A percentile compares a stretch with the other conserved stretches of the same genome.
These are phyloP conservation scores for Lutraria rhynchaena DNA, from an alignment of 1,140 invertebrate genomes.

Conservation along the genomic window DNA sequence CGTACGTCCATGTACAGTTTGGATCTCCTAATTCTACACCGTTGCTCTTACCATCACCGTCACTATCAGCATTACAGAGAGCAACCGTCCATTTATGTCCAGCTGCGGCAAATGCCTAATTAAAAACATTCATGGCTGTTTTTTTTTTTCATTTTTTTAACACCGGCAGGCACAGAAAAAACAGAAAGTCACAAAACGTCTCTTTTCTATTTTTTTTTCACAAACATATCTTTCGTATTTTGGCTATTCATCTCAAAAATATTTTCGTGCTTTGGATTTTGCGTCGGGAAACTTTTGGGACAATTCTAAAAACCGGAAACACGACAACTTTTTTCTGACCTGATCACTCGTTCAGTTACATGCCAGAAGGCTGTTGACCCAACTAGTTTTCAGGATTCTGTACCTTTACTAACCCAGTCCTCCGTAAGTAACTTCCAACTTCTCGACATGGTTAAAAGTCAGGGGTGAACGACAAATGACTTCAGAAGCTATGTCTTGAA, in stretches of 20 bases:
- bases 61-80: conserved; percentile 56
- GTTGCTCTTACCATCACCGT: conserved; percentile 60
- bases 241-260: background rate
- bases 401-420: too few relatives aligned
- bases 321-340: too few relatives aligned
- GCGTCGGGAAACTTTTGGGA: background rate
- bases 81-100: conserved; percentile 36
- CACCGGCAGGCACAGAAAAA: background rate
- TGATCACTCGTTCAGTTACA: too few relatives aligned
- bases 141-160: background rate
- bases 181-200: background rate
- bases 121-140: background rate
- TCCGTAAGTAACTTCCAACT: too few relatives aligned
- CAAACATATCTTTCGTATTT: background rate
- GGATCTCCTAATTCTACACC: conserved; percentile 65
- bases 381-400: too few relatives aligned
- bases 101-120: background rate
- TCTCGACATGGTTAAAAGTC: too few relatives aligned
- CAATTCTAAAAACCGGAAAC: too few relatives aligned
- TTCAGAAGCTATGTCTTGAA: too few relatives aligned
- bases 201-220: background rate
- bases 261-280: background rate
- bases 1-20: conserved; percentile 52
- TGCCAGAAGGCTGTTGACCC: too few relatives aligned
- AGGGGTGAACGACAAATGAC: too few relatives aligned